A percentile compares a stretch with the other conserved stretches of the same genome.
phyloP scores from a whole-genome alignment of 2,113 vertebrate species.

The Jaculus jaculus region DNA sequence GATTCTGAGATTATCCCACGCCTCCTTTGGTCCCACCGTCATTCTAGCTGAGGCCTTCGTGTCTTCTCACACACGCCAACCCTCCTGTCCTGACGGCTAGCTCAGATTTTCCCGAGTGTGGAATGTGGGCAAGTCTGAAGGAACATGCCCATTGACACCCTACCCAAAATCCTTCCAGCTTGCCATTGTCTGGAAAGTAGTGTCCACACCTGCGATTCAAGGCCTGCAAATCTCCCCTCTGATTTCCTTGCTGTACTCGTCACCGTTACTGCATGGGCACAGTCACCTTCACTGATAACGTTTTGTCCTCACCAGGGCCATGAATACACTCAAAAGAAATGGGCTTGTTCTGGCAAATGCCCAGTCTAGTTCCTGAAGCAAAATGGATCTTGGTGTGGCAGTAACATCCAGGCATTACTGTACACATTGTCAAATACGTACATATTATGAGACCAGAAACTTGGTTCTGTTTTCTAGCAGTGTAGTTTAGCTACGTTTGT shows the following conservation, averaged over 20 bases:
- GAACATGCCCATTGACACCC: neutral
- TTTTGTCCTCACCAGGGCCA: neutral
- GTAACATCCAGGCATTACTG: neutral
- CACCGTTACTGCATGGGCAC: neutral
- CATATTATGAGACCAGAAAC: neutral
- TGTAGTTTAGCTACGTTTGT: neutral
- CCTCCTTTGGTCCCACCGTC: neutral
- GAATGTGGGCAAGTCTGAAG: neutral
- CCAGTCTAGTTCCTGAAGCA: neutral
- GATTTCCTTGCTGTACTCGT: neutral
- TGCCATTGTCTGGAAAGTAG: neutral
- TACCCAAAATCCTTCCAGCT: neutral
- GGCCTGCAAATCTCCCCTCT: neutral
- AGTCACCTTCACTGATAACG: neutral
- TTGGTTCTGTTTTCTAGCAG: neutral
- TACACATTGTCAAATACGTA: neutral
- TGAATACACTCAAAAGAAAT: neutral
- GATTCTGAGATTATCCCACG: neutral
- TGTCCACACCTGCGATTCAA: neutral
- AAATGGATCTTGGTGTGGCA: neutral
- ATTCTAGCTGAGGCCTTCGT: neutral
- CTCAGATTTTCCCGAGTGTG: neutral
- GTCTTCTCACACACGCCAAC: neutral
- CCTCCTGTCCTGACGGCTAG: neutral
- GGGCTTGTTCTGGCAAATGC: neutral